These are phyloP conservation scores for Papilio polytes DNA, from an alignment of 1,140 invertebrate species.

Conservation along the genomic window DNA sequence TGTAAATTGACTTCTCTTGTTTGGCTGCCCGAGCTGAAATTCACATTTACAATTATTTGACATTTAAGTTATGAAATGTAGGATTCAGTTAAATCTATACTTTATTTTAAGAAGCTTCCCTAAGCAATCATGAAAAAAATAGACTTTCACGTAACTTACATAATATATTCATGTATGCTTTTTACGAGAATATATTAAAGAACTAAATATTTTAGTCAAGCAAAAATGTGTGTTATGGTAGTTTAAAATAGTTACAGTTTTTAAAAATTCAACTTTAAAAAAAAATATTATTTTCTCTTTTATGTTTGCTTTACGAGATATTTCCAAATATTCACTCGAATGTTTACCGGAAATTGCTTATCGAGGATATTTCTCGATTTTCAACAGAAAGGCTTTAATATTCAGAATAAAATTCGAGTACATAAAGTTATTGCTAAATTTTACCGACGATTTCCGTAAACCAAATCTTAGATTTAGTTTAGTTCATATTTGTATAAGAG, in stretches of 20 bases:
- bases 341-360: conserved; percentile 19
- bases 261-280: too few species aligned
- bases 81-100: not conserved
- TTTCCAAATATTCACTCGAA: not conserved
- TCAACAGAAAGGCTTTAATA: not conserved
- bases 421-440: not conserved
- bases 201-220: too few species aligned
- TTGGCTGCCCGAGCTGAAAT: not conserved
- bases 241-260: not conserved
- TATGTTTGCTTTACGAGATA: not conserved
- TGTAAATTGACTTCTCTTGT: conserved; percentile 27
- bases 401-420: not conserved
- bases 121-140: too few species aligned
- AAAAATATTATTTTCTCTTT: not conserved
- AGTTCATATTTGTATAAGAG: too few species aligned
- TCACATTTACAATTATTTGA: not conserved
- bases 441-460: not conserved
- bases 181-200: too few species aligned
- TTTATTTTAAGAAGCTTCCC: not conserved
- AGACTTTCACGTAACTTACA: too few species aligned
- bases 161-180: too few species aligned
- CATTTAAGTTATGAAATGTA: not conserved
- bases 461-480: not conserved
- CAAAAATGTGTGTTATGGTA: too few species aligned
- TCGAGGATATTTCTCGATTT: not conserved